Evolutionary conservation across 1,140 invertebrate species (phyloP), one percentile per base, ranked within the genome.

Genomic region (Cotesia vestalis): DNA sequence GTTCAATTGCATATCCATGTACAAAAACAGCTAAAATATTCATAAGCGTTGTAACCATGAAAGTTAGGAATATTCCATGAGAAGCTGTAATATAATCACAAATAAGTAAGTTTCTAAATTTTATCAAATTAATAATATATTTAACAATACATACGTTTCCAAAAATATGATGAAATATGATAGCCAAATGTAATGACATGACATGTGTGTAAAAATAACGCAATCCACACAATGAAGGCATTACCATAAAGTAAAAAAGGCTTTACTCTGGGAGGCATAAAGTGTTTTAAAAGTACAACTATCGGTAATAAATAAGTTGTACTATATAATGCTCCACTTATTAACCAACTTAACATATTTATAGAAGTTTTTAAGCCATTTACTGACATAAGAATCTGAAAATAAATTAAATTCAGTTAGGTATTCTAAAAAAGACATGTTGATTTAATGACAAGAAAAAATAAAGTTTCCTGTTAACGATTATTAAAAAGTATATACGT

Each of bases 321-420:
- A 59, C 84, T 86, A 27, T 83, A 83, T 40, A 84, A 8, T 11
- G 80, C 27, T 4, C 84, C 83, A 72, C 79, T 85, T 1, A 80
- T 14, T 6, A 86, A 60, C 86, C 86, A 87, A 68, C 83, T 84
- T 6, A 85, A 73, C 51, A 87, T 79, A 79, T 85, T 85, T 52
- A 83, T 78, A 67, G 75, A 74, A 9, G 75, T 78, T 70, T 78
- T 81, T 1, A 86, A 84, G 38, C 86, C 85, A 73, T 86, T 87
- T 75, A 86, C 84, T 36, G 80, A 74, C 85, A 87, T 86, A 55
- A 87, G 60, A 57, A 85, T 80, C 84, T 86, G 40, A 78, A 64
- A 69, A 53, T 9, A 69, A 11, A 67, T 38, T 4, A 51, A 46
- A 8, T 27, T 27, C 27, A 27, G 1, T 27, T 27, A 27, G 27